Evolutionary conservation across 2,113 vertebrate species (phyloP), one percentile per base, ranked within the genome.

Genomic region (Tyrannus savana): DNA sequence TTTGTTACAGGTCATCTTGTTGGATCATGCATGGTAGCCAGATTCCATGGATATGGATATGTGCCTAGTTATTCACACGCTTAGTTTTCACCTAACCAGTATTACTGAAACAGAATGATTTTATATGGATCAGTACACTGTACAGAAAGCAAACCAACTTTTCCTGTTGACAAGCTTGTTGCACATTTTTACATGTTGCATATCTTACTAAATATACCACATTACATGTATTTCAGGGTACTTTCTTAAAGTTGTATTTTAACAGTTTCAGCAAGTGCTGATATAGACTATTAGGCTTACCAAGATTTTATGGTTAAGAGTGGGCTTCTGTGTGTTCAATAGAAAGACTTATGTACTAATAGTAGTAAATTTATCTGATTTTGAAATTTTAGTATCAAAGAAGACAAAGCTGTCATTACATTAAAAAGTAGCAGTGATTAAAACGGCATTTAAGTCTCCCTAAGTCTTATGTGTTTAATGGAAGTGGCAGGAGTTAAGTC

Each of bases 1-100:
- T 91, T 95, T 90, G 72, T 92, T 96, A 95, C 44, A 87, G 85
- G 82, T 95, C 90, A 84, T 87, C 78, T 79, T 93, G 67, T 74
- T 93, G 84, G 87, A 74, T 92, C 87, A 67, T 37, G 52, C 82
- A 22, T 39, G 49, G 79, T 67, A 80, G 63, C 72, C 87, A 90
- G 56, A 91, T 94, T 77, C 71, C 84, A 18, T 62, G 67, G 77
- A 44, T 52, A 35, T 3, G 42, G 85, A 41, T 96, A 56, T 14
- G 33, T 93, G 76, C 72, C 60, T 88, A 44, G 63, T 62, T 92
- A 84, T 42, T 92, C 68, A 88, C 72, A 72, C 0, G 14, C 67
- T 86, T 74, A 21, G 14, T 90, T 95, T 94, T 95, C 72, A 78
- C 31, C 35, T 86, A 94, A 83, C 68, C 64, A 63, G 79, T 68